Evolutionary conservation across 1,140 invertebrate species (phyloP).

Genomic region (Bombus vancouverensis): DNA sequence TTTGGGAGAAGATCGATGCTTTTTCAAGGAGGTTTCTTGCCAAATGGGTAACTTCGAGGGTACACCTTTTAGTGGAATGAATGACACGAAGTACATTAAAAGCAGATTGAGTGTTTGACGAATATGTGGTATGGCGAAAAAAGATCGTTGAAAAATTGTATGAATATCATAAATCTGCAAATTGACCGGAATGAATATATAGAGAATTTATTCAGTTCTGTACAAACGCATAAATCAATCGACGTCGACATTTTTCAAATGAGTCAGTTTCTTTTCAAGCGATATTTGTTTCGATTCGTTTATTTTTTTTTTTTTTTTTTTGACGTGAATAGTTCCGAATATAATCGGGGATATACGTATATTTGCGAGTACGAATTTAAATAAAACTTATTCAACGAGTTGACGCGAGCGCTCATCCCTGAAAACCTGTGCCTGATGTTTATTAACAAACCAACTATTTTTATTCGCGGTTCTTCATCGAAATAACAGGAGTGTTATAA

Average conservation of each 20-base stretch:
- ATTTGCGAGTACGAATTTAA: neutral
- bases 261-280: neutral
- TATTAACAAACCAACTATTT: conserved; percentile 34
- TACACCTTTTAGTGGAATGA: neutral
- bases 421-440: neutral
- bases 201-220: neutral
- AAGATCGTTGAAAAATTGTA: neutral
- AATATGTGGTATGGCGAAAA: neutral
- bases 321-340: neutral
- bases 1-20: conserved; percentile 3
- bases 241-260: neutral
- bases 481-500: conserved; percentile 35
- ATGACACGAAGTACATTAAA: neutral
- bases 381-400: conserved; percentile 9
- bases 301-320: neutral
- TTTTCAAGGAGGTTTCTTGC: neutral
- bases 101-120: neutral
- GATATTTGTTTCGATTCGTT: neutral
- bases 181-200: neutral
- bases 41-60: neutral
- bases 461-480: neutral
- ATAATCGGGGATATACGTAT: neutral
- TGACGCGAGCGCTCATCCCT: neutral
- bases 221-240: neutral
- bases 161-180: neutral